These are phyloP conservation scores for Phyllostomus hastatus DNA, from an alignment of 2,113 vertebrate species.

Conservation along the genomic window DNA sequence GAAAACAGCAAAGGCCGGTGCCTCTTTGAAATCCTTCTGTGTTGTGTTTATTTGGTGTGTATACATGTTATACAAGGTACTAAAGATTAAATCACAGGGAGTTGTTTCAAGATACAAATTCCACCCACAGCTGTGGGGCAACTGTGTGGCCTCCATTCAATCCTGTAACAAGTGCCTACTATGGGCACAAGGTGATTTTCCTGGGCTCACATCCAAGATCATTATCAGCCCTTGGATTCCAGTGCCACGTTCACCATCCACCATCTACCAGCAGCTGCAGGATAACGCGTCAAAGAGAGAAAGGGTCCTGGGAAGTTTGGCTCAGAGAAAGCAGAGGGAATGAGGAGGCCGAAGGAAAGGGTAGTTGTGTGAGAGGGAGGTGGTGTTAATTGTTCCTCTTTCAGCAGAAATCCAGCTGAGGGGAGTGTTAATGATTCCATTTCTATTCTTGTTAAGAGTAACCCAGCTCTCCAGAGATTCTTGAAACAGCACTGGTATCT, in stretches of 20 bases:
- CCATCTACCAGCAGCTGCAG: background rate
- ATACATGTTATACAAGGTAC: slow-evolving; percentile 59
- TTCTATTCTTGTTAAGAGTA: slow-evolving; percentile 20
- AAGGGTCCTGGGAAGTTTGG: background rate
- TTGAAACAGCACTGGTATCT: slow-evolving; percentile 15
- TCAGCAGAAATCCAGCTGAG: background rate
- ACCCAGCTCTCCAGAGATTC: slow-evolving; percentile 7
- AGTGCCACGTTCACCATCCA: background rate
- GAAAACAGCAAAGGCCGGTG: background rate
- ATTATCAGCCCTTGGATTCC: background rate
- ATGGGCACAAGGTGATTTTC: slow-evolving; percentile 29
- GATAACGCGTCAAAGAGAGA: background rate
- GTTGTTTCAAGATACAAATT: slow-evolving; percentile 68
- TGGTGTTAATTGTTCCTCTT: background rate
- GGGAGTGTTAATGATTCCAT: background rate
- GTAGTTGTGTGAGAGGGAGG: background rate
- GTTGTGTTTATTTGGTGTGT: slow-evolving; percentile 50
- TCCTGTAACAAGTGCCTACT: slow-evolving; percentile 43
- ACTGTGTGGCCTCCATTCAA: background rate
- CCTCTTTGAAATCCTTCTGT: slow-evolving; percentile 60
- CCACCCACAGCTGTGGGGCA: slow-evolving; percentile 50
- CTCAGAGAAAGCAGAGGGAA: background rate
- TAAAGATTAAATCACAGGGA: slow-evolving; percentile 68
- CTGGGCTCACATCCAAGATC: slow-evolving; percentile 13
- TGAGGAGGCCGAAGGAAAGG: background rate